Conservation (phyloP, 2,888 invertebrate species). For the Bellardia pandia region DNA sequence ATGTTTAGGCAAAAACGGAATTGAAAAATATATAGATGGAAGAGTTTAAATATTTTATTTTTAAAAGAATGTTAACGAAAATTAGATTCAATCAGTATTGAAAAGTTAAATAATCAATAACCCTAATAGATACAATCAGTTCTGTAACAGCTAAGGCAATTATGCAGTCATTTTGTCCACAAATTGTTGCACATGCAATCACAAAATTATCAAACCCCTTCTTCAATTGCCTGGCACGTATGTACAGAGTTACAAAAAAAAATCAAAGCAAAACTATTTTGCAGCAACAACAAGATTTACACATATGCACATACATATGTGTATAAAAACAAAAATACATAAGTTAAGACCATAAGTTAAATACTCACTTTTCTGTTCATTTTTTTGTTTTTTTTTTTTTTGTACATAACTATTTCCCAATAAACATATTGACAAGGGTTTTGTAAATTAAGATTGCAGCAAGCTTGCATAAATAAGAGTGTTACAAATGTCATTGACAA, state of each 20-base stretch:
- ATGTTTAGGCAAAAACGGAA: not conserved
- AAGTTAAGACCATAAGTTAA: conserved; percentile 57
- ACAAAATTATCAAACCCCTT: not conserved
- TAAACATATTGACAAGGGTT: too few species aligned
- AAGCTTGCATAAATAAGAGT: too few species aligned
- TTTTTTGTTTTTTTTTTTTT: not conserved
- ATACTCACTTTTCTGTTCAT: not conserved
- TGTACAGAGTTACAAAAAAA: not conserved
- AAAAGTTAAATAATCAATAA: not conserved
- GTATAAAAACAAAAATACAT: conserved; percentile 34
- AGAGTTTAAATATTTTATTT: too few species aligned
- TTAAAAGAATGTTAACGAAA: too few species aligned
- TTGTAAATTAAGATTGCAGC: too few species aligned
- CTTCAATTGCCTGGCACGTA: not conserved
- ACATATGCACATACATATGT: not conserved
- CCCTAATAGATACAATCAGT: not conserved
- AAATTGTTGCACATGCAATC: not conserved
- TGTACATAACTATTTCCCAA: conserved; percentile 22
- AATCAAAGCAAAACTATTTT: conserved; percentile 53
- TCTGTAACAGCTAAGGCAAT: not conserved
- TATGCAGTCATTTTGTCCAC: not conserved
- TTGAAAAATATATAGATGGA: too few species aligned
- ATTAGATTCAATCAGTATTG: too few species aligned
- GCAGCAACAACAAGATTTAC: not conserved
- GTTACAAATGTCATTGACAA: too few species aligned